phyloP scores from a whole-genome alignment of 2,113 vertebrate genomes.

The Phylloscopus trochilus region DNA sequence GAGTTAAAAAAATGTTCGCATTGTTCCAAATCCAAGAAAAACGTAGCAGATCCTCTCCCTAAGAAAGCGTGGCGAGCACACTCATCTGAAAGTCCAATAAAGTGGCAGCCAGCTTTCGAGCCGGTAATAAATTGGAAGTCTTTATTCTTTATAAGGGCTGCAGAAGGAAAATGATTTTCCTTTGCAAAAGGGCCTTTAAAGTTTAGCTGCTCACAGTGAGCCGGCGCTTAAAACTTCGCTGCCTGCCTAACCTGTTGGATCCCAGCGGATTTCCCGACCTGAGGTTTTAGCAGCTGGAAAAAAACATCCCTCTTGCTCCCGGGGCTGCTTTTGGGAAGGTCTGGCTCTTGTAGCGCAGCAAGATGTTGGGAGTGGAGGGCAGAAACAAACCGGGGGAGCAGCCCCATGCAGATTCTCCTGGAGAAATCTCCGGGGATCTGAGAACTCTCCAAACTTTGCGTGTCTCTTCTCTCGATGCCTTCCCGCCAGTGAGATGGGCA shows the following conservation, averaged over 20 bases:
- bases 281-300: neutral
- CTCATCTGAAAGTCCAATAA: conserved; percentile 78
- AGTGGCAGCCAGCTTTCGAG: conserved; percentile 66
- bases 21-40: conserved; percentile 77
- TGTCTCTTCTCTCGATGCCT: neutral
- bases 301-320: neutral
- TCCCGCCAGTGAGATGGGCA: neutral
- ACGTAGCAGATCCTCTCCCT: conserved; percentile 63
- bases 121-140: conserved; percentile 68
- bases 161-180: conserved; percentile 65
- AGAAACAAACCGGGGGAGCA: neutral
- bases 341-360: neutral
- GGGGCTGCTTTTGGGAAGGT: neutral
- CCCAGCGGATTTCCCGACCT: neutral
- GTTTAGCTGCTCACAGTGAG: conserved; percentile 43
- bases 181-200: conserved; percentile 65
- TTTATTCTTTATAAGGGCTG: conserved; percentile 69
- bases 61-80: conserved; percentile 73
- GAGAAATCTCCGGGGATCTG: neutral
- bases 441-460: neutral
- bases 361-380: neutral
- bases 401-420: neutral
- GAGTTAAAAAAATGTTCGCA: conserved; percentile 88
- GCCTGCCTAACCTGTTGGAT: conserved; percentile 34
- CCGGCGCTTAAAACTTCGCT: conserved; percentile 26